A percentile compares a stretch with the other conserved stretches of the same genome.
Conservation (phyloP, 2,113 vertebrate species). For the Podiceps cristatus region DNA sequence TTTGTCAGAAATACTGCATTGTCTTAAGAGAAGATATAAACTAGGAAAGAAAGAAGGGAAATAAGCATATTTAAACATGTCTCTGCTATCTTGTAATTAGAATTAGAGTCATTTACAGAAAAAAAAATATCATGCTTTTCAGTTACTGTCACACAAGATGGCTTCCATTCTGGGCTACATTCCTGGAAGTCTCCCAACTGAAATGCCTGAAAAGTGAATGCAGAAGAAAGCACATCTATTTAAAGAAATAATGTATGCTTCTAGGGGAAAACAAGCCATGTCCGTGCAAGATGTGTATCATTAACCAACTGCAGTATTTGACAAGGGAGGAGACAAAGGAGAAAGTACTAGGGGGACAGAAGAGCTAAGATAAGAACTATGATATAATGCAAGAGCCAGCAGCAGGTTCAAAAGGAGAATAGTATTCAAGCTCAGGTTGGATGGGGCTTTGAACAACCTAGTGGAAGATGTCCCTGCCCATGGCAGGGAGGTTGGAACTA, state of each 20-base stretch:
- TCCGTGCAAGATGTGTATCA: neutral
- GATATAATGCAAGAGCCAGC: neutral
- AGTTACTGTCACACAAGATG: neutral
- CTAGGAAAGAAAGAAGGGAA: neutral
- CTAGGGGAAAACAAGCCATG: neutral
- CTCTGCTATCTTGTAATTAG: neutral
- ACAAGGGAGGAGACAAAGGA: neutral
- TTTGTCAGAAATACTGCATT: neutral
- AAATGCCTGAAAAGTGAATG: neutral
- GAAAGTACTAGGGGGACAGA: neutral
- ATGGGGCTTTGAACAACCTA: neutral
- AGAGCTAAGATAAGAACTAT: neutral
- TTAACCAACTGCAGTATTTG: neutral
- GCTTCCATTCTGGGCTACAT: neutral
- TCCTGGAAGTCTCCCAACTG: neutral
- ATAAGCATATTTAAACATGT: neutral
- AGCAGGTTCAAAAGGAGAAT: neutral
- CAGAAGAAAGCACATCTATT: neutral
- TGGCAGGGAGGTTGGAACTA: neutral
- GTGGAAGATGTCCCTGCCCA: neutral
- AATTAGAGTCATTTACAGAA: neutral
- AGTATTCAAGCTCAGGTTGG: neutral
- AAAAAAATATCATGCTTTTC: neutral
- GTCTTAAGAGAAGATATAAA: neutral
- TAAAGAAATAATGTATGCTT: neutral